These are phyloP conservation scores for Liasis olivaceus DNA, from an alignment of 2,797 vertebrate genomes.

Conservation along the genomic window DNA sequence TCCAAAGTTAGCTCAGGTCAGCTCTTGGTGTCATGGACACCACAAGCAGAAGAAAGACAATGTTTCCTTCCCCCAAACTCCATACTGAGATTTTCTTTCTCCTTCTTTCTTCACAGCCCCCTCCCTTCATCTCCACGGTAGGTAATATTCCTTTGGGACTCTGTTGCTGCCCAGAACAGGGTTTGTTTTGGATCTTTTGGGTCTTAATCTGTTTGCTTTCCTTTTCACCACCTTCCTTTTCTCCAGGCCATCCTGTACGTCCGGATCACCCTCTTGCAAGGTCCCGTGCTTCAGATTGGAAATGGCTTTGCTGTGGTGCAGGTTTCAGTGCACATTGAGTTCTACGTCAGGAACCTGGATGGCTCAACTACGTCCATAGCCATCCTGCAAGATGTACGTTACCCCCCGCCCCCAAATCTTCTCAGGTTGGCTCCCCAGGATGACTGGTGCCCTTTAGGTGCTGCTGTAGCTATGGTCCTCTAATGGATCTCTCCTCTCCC, in stretches of 20 bases:
- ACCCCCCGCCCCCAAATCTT: fast-evolving
- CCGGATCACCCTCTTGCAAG: neutral
- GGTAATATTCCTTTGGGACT: neutral
- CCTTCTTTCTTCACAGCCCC: neutral
- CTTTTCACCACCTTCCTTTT: neutral
- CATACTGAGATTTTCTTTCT: neutral
- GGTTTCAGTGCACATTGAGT: neutral
- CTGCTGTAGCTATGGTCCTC: neutral
- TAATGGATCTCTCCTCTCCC: neutral
- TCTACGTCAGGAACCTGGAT: fast-evolving
- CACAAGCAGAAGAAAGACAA: neutral
- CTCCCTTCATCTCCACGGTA: neutral
- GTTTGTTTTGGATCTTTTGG: neutral
- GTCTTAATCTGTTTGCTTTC: no score
- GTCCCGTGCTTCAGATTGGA: conserved; percentile 30
- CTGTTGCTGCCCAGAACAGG: neutral
- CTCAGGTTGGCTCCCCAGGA: fast-evolving
- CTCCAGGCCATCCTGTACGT: conserved; percentile 22
- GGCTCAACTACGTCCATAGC: neutral
- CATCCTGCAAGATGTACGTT: conserved; percentile 51
- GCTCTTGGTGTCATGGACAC: neutral
- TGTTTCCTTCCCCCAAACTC: neutral
- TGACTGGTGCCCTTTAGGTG: neutral
- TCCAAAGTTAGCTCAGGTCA: neutral
- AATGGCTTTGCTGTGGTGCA: neutral